These are phyloP conservation scores for Apus apus DNA, from an alignment of 2,113 vertebrate genomes.

Conservation along the genomic window DNA sequence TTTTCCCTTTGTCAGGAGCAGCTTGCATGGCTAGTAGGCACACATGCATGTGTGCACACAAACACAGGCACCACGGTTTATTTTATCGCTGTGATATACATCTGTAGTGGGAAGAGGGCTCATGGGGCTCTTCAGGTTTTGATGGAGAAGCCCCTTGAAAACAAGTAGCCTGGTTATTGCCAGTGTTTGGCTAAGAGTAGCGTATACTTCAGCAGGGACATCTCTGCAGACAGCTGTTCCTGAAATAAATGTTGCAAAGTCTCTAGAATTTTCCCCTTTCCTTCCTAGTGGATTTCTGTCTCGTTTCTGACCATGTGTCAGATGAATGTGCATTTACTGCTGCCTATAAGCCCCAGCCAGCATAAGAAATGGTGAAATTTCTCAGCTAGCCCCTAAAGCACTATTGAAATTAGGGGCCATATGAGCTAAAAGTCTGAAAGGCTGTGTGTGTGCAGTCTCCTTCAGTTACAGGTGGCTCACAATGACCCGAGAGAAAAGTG, in stretches of 20 bases:
- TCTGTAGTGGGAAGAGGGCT: constrained; percentile 10
- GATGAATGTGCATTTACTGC: background rate
- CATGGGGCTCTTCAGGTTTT: background rate
- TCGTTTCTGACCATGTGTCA: constrained; percentile 16
- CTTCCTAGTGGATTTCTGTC: constrained; percentile 7
- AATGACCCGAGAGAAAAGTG: background rate
- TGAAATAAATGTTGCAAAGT: constrained; percentile 7
- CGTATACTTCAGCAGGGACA: background rate
- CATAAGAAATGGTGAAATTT: background rate
- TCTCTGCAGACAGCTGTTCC: constrained; percentile 34
- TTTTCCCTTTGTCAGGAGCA: background rate
- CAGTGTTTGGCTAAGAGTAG: constrained; percentile 3
- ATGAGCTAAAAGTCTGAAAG: background rate
- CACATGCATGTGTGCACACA: background rate
- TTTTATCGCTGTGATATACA: background rate
- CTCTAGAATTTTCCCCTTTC: constrained; percentile 12
- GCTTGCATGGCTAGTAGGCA: background rate
- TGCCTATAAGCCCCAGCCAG: background rate
- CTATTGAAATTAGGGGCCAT: background rate
- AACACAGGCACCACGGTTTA: background rate
- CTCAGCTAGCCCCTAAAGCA: background rate
- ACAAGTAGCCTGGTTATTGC: background rate
- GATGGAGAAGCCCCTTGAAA: constrained; percentile 36
- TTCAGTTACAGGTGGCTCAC: background rate
- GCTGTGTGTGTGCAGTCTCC: background rate